Evolutionary conservation across 2,797 vertebrate genomes (phyloP).

Genomic region (Dryobates pubescens): DNA sequence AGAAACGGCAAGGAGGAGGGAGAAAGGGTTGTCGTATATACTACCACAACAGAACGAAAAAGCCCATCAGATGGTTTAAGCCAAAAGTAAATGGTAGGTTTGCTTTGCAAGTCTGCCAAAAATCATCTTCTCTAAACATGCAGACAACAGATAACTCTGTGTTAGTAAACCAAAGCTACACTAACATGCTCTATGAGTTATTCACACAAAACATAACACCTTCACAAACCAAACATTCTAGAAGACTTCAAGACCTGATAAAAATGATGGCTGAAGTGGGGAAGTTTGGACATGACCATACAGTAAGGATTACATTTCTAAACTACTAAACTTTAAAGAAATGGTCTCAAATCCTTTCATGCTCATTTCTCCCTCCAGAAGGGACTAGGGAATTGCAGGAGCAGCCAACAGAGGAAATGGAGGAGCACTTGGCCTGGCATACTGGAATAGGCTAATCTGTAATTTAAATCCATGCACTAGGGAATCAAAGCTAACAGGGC

Average conservation of each 20-base stretch:
- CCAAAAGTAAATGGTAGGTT: conserved; percentile 6
- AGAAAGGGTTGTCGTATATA: conserved; percentile 88
- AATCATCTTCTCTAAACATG: conserved; percentile 53
- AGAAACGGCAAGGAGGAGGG: conserved; percentile 92
- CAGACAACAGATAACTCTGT: neutral
- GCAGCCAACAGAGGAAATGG: neutral
- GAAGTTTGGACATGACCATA: neutral
- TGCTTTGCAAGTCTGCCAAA: neutral
- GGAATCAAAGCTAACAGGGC: neutral
- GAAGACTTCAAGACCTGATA: neutral
- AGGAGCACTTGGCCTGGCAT: neutral
- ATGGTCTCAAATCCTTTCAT: neutral
- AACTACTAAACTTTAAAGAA: neutral
- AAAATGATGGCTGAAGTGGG: neutral
- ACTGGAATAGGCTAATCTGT: neutral
- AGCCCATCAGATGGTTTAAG: conserved; percentile 61
- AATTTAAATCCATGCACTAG: neutral
- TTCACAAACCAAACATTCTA: neutral
- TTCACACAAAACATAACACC: neutral
- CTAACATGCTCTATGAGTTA: conserved; percentile 1
- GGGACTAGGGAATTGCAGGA: neutral
- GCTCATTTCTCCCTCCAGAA: neutral
- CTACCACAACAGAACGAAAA: conserved; percentile 79
- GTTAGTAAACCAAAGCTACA: neutral
- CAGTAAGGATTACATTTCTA: neutral